These are phyloP conservation scores for Leptinotarsa peninsularis DNA, from an alignment of 2,888 invertebrate genomes.

Conservation along the genomic window DNA sequence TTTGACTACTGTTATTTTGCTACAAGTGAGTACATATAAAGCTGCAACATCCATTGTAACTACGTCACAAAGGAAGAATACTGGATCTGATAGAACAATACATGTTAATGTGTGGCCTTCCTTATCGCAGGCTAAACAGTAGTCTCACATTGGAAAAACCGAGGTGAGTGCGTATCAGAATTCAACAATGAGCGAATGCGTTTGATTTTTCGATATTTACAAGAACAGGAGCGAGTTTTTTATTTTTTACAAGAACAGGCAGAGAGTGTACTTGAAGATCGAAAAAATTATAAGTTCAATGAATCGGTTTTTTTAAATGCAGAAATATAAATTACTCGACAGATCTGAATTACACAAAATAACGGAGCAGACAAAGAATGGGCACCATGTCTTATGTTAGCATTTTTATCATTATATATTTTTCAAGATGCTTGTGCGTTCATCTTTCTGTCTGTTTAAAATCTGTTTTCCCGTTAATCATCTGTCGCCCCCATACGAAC, in stretches of 20 bases:
- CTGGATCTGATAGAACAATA: conserved; percentile 77
- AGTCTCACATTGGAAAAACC: conserved; percentile 60
- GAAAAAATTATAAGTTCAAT: conserved; percentile 53
- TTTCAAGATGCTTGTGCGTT: too few species aligned
- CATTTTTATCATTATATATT: background rate
- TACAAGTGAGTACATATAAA: too few species aligned
- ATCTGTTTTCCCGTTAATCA: too few species aligned
- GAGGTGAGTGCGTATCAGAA: conserved; percentile 66
- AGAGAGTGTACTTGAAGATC: conserved; percentile 51
- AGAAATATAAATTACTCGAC: conserved; percentile 67
- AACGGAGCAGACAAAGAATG: conserved; percentile 36
- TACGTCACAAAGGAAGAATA: conserved; percentile 52
- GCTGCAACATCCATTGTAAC: too few species aligned
- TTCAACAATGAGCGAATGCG: conserved; percentile 68
- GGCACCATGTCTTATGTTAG: background rate
- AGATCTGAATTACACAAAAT: conserved; percentile 62
- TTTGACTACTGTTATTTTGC: too few species aligned
- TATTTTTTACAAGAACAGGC: too few species aligned
- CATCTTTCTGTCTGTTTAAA: too few species aligned
- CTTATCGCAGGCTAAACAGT: conserved; percentile 74
- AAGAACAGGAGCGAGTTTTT: conserved; percentile 78
- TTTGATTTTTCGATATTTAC: conserved; percentile 76
- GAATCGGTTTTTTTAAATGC: conserved; percentile 64
- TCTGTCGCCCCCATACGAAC: too few species aligned
- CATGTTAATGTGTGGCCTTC: conserved; percentile 64